A percentile compares a stretch with the other conserved stretches of the same genome.
Evolutionary conservation across 2,113 vertebrate genomes (phyloP).

Genomic region (Misgurnus anguillicaudatus): DNA sequence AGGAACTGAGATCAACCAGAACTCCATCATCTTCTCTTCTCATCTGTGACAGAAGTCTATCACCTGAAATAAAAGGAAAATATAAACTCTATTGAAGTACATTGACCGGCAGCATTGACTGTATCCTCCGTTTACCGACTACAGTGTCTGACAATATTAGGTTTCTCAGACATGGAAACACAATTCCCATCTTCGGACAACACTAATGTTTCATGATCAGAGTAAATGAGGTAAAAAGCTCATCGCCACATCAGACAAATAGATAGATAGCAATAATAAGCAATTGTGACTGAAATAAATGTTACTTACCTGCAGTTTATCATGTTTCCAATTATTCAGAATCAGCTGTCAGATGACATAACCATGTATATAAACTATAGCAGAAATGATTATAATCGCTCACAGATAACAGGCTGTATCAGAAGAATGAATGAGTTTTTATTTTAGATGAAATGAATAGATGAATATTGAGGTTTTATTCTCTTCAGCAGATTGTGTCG

Average conservation of each 20-base stretch:
- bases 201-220: slow-evolving; percentile 32
- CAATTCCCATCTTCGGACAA: slow-evolving; percentile 11
- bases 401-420: too few species aligned
- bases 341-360: not conserved
- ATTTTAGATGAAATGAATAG: too few species aligned
- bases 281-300: too few species aligned
- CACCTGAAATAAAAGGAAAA: not conserved
- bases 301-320: not conserved
- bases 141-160: slow-evolving; percentile 38
- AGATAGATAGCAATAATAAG: too few species aligned
- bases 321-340: not conserved
- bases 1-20: slow-evolving; percentile 93
- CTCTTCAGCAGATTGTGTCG: not conserved
- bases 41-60: slow-evolving; percentile 20
- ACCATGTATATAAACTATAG: not conserved
- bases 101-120: not conserved
- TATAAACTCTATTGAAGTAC: not conserved
- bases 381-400: too few species aligned
- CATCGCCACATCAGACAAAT: not conserved
- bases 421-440: too few species aligned
- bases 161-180: slow-evolving; percentile 45
- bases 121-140: slow-evolving; percentile 30
- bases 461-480: too few species aligned
- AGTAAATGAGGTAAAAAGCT: slow-evolving; percentile 10
- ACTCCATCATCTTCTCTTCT: slow-evolving; percentile 76